Evolutionary conservation across 1,140 invertebrate genomes (phyloP), one percentile per base, ranked within the genome.

Genomic region (Monomorium pharaonis): DNA sequence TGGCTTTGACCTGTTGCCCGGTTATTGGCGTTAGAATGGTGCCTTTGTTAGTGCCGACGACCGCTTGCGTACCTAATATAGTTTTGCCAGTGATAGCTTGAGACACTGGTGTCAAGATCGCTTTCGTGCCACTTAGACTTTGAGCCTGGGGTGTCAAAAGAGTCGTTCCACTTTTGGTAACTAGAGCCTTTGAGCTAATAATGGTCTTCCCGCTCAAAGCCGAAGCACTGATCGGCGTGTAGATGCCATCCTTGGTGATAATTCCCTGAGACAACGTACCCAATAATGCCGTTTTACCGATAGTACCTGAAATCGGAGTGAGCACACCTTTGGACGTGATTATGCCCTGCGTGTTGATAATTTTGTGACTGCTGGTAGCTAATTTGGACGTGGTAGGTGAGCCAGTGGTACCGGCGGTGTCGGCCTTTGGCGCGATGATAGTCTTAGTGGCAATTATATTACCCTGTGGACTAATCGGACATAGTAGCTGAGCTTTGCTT

Each of bases 351-450:
- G 92, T 90, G 65, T 90, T 91, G 12, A 94, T 83, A 0, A 94
- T 92, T 37, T 94, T 95, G 44, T 93, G 93, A 54, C 87, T 86
- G 27, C 62, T 24, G 21, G 85, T 37, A 67, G 94, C 91, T 14
- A 96, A 93, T 88, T 96, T 96, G 1, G 96, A 96, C 3, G 92
- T 94, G 0, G 91, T 94, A 0, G 93, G 89, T n/a, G 92, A 91
- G 1, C 18, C 18, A 42, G 60, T 9, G 2, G 42, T 18, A 24
- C 58, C 27, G 1, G 44, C 44, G 21, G 44, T 62, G 24, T 94
- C 92, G 27, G 69, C 84, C 72, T 92, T 94, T 87, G 89, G 87
- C 1, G 95, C 93, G 21, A 96, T 44, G 6, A 65, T 95, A 7
- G 96, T 90, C 87, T 96, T 96, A 1, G 95, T 95, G 49, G 94